phyloP scores from a whole-genome alignment of 1,140 invertebrate species.

The Eupeodes corollae region DNA sequence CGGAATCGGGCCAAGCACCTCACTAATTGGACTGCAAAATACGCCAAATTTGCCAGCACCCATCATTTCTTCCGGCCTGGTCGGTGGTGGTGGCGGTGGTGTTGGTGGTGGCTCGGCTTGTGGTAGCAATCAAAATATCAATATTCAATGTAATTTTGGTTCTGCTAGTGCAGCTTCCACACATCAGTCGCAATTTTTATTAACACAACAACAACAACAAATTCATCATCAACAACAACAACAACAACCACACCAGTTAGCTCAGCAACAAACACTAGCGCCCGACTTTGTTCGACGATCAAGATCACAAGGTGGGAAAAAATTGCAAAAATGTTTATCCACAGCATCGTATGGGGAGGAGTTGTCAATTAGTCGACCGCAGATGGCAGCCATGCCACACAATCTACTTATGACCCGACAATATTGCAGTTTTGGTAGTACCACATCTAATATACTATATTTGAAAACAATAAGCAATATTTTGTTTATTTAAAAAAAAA shows the following conservation, averaged over 20 bases:
- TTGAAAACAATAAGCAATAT: neutral
- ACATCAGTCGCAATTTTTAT: constrained; percentile 1
- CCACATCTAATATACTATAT: constrained; percentile 21
- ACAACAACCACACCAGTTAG: constrained; percentile 10
- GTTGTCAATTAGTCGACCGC: constrained; percentile 40
- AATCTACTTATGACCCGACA: constrained; percentile 67
- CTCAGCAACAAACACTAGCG: constrained; percentile 8
- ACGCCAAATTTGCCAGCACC: neutral
- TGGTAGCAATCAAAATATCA: constrained; percentile 13
- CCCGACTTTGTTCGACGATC: constrained; percentile 47
- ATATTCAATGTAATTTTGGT: constrained; percentile 14
- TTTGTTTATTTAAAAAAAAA: neutral
- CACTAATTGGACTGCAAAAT: constrained; percentile 1
- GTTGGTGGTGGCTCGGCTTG: constrained; percentile 18
- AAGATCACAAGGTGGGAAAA: constrained; percentile 81
- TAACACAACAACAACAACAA: constrained; percentile 9
- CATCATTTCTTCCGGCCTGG: neutral
- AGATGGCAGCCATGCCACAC: constrained; percentile 45
- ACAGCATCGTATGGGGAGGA: constrained; percentile 63
- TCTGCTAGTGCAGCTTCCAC: constrained; percentile 14
- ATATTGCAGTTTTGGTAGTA: constrained; percentile 90
- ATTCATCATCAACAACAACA: constrained; percentile 4
- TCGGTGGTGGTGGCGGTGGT: constrained; percentile 23
- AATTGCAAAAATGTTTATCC: constrained; percentile 76
- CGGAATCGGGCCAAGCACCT: neutral